Evolutionary conservation across 2,113 vertebrate genomes (phyloP), one percentile per base, ranked within the genome.

Genomic region (Montifringilla adamsi): DNA sequence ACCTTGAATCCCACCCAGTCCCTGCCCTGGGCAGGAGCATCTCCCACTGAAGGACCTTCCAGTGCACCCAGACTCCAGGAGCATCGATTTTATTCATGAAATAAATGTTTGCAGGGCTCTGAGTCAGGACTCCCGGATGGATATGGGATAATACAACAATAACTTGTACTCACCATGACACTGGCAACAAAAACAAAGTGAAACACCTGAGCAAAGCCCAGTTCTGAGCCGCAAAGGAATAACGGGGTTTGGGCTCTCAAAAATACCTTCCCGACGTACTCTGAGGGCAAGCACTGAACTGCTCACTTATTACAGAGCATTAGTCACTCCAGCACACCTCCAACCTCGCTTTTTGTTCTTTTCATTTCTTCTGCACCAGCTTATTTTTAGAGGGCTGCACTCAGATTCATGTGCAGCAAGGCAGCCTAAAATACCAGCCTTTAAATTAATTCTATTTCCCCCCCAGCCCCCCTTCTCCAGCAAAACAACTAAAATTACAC

Each of bases 241-340:
- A 56, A 37, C 20, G 17, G 49, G 15, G 13, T 79, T 68, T 18
- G 53, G 18, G 1, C 62, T 47, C 47, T 33, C 44, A 58, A 41
- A 92, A 96, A 69, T 49, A 73, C 37, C 59, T 73, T 66, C 64
- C 55, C 44, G 44, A 10, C 12, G 4, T 7, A 41, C 11, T 19
- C 33, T 4, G 59, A 62, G 77, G 62, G 90, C 64, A 53, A 79
- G 80, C 67, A 26, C 59, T 52, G 39, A 92, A 27, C 83, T 94
- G 76, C 85, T 96, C 90, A 64, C 91, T 94, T 93, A 52, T 88
- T 88, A 39, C 60, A 87, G 84, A 78, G 63, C 56, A 56, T 96
- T 96, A 97, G 87, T 97, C 97, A 97, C 67, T 88, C 88, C 64
- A 64, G 92, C 95, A 95, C 91, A 95, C 97, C 95, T 97, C 96